Evolutionary conservation across 2,888 invertebrate genomes (phyloP).

Genomic region (Athrips mouffetella): DNA sequence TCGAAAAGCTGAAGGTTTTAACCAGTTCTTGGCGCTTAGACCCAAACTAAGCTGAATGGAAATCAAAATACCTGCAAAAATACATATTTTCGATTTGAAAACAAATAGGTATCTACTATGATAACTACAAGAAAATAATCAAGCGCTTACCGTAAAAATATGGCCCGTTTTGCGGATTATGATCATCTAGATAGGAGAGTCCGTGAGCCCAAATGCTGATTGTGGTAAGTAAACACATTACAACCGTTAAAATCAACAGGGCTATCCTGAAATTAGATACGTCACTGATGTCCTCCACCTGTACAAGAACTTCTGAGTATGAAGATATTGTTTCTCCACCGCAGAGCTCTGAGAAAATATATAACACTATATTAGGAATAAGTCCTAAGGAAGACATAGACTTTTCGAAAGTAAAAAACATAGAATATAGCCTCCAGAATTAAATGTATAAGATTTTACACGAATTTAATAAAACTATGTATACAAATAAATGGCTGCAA

Average conservation of each 20-base stretch:
- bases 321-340: constrained; percentile 31
- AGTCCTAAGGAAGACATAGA: too few species aligned
- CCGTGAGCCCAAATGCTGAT: constrained; percentile 65
- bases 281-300: constrained; percentile 3
- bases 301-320: constrained; percentile 14
- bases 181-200: constrained; percentile 60
- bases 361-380: too few species aligned
- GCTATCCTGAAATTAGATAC: constrained; percentile 27
- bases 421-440: too few species aligned
- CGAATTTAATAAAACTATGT: too few species aligned
- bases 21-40: constrained; percentile 52
- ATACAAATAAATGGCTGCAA: too few species aligned
- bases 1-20: constrained; percentile 40
- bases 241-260: constrained; percentile 44
- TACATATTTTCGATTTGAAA: background rate
- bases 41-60: constrained; percentile 64
- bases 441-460: too few species aligned
- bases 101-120: too few species aligned
- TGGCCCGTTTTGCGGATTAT: constrained; percentile 59
- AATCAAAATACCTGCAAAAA: constrained; percentile 56
- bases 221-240: constrained; percentile 48
- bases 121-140: too few species aligned
- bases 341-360: constrained; percentile 45
- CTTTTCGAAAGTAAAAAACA: too few species aligned
- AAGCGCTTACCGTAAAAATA: constrained; percentile 56